phyloP scores from a whole-genome alignment of 2,113 vertebrate species.

The Cottus gobio region DNA sequence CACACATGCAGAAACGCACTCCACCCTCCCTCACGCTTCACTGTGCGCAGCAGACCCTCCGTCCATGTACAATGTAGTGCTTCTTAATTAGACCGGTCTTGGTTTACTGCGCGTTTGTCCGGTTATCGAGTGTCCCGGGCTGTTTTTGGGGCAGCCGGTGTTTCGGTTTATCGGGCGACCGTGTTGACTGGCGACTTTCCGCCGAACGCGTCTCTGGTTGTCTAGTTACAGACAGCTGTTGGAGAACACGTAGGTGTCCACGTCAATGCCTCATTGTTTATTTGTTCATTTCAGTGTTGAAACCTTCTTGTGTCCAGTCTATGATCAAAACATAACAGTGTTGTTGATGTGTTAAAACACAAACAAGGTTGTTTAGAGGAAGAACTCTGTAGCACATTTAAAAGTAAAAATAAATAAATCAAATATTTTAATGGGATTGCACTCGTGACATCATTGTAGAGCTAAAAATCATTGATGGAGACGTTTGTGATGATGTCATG shows the following conservation, averaged over 20 bases:
- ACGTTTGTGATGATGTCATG: background rate
- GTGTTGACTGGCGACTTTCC: no score
- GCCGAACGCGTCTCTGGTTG: background rate
- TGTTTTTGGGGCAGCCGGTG: slow-evolving; percentile 7
- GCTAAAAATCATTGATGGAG: background rate
- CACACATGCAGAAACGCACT: no score
- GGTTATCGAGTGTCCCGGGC: background rate
- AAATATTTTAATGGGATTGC: background rate
- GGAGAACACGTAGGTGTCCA: background rate
- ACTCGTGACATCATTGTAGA: background rate
- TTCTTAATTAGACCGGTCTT: background rate
- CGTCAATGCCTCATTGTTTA: background rate
- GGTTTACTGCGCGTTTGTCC: no score
- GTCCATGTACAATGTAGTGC: background rate
- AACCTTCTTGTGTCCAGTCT: background rate
- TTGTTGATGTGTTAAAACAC: background rate
- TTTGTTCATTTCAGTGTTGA: background rate
- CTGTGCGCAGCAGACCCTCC: slow-evolving; percentile 1
- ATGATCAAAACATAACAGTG: background rate
- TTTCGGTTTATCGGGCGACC: no score
- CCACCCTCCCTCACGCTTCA: background rate
- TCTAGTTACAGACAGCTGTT: background rate
- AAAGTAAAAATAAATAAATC: background rate
- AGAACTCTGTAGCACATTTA: background rate
- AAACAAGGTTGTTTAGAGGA: background rate